A percentile compares a stretch with the other conserved stretches of the same genome.
phyloP scores from a whole-genome alignment of 92 coral and sea anemone species.

The Desmophyllum pertusum region DNA sequence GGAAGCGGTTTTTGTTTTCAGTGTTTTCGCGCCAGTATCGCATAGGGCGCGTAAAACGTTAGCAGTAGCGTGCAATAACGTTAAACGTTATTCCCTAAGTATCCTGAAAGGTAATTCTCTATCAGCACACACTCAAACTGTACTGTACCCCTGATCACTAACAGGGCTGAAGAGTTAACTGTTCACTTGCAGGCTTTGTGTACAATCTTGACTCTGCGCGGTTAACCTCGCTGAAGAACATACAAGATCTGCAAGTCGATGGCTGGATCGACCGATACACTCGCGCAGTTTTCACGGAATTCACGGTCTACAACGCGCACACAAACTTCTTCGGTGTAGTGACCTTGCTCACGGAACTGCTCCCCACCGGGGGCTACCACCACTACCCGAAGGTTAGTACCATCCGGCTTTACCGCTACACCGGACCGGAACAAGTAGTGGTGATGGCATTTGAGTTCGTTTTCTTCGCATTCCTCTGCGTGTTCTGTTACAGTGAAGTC shows the following conservation, averaged over 20 bases:
- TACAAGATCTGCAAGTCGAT: constrained; percentile 59
- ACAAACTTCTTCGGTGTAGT: constrained; percentile 83
- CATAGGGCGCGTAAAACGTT: too few relatives aligned
- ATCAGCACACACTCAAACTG: too few relatives aligned
- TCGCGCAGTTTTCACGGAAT: constrained; percentile 83
- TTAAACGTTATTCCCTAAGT: too few relatives aligned
- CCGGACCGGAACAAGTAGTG: constrained; percentile 69
- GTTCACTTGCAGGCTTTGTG: constrained; percentile 71
- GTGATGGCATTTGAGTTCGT: constrained; percentile 84
- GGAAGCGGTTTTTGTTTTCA: too few relatives aligned
- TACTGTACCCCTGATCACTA: neutral
- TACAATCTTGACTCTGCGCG: constrained; percentile 70
- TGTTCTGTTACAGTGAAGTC: constrained; percentile 77
- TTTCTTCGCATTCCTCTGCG: constrained; percentile 65
- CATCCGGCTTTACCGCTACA: constrained; percentile 79
- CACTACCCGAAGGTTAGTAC: constrained; percentile 73
- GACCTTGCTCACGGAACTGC: constrained; percentile 72
- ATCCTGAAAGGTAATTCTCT: too few relatives aligned
- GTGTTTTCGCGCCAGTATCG: too few relatives aligned
- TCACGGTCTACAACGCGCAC: constrained; percentile 81
- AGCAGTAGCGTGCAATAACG: too few relatives aligned
- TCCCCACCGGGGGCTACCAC: constrained; percentile 84
- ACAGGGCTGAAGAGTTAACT: neutral
- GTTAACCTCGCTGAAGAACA: constrained; percentile 51
- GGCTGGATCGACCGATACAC: constrained; percentile 88